Percentiles rank a stretch among this genome's conserved stretches.
phyloP scores from a whole-genome alignment of 30 jellyfish, hydroid and myxozoan species.

The Hydractinia echinata region DNA sequence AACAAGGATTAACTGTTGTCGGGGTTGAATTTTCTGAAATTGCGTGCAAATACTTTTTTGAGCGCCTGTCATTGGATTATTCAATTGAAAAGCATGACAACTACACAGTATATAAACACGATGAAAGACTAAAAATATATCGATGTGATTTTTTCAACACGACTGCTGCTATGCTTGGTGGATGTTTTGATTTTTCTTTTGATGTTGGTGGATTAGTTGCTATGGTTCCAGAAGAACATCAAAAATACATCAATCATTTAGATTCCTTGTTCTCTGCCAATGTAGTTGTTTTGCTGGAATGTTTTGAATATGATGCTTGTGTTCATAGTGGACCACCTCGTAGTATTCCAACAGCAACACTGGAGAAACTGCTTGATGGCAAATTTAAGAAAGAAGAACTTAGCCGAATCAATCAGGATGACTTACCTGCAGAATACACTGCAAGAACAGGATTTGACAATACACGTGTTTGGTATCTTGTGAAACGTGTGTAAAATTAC shows the following conservation, averaged over 20 bases:
- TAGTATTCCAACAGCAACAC: not conserved
- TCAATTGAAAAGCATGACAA: slow-evolving; percentile 27
- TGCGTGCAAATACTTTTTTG: slow-evolving; percentile 49
- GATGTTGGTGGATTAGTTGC: slow-evolving; percentile 42
- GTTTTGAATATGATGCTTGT: slow-evolving; percentile 15
- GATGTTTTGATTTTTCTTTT: slow-evolving; percentile 23
- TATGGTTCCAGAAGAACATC: slow-evolving; percentile 43
- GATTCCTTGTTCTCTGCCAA: not conserved
- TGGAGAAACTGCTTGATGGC: not conserved
- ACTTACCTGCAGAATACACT: slow-evolving; percentile 13
- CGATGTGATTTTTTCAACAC: slow-evolving; percentile 28
- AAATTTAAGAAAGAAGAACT: slow-evolving; percentile 6
- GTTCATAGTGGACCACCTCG: slow-evolving; percentile 4
- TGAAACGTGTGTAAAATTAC: too few species aligned
- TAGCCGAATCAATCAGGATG: not conserved
- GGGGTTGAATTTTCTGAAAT: slow-evolving; percentile 69
- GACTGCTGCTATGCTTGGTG: slow-evolving; percentile 28
- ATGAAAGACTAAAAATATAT: slow-evolving; percentile 8
- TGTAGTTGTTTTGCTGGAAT: slow-evolving; percentile 8
- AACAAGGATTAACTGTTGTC: slow-evolving; percentile 59
- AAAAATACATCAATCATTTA: slow-evolving; percentile 14
- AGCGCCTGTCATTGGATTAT: slow-evolving; percentile 40
- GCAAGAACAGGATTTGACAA: too few species aligned
- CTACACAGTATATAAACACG: slow-evolving; percentile 2
- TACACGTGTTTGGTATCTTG: too few species aligned